Percentiles rank a stretch among this genome's conserved stretches.
Conservation (phyloP, 1,140 invertebrate species). For the Akabosia matsudoensis region DNA sequence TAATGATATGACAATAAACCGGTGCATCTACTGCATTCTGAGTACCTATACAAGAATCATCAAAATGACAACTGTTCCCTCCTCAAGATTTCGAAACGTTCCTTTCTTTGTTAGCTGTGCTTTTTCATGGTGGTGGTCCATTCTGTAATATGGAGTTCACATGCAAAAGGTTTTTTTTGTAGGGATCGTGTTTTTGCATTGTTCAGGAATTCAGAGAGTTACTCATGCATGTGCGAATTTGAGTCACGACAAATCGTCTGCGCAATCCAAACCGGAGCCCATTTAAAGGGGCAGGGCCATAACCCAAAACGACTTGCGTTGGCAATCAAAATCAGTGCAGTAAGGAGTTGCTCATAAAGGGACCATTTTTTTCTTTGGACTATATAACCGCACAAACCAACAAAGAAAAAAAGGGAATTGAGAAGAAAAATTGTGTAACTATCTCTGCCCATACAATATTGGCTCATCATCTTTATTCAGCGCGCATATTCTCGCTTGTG, state of each 20-base stretch:
- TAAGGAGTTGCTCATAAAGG: too few species aligned
- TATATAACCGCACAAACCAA: too few species aligned
- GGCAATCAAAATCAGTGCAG: not conserved
- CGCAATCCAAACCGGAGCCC: not conserved
- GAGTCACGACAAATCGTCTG: not conserved
- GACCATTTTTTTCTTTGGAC: too few species aligned
- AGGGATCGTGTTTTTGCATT: not conserved
- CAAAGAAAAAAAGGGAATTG: too few species aligned
- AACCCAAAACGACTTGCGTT: constrained; percentile 1
- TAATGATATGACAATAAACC: not conserved
- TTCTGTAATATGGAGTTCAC: not conserved
- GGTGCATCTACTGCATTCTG: too few species aligned
- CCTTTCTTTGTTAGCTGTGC: not conserved
- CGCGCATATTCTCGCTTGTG: not conserved
- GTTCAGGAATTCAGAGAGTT: not conserved
- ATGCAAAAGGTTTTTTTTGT: not conserved
- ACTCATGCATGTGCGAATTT: not conserved
- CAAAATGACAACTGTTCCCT: too few species aligned
- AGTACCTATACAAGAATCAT: too few species aligned
- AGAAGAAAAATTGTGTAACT: not conserved
- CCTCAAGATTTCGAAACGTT: not conserved
- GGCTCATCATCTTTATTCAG: not conserved
- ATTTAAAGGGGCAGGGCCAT: not conserved
- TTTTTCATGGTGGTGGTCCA: not conserved
- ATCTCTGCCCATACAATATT: not conserved